Evolutionary conservation across 2,797 vertebrate species (phyloP).

Genomic region (Nannoperca australis): DNA sequence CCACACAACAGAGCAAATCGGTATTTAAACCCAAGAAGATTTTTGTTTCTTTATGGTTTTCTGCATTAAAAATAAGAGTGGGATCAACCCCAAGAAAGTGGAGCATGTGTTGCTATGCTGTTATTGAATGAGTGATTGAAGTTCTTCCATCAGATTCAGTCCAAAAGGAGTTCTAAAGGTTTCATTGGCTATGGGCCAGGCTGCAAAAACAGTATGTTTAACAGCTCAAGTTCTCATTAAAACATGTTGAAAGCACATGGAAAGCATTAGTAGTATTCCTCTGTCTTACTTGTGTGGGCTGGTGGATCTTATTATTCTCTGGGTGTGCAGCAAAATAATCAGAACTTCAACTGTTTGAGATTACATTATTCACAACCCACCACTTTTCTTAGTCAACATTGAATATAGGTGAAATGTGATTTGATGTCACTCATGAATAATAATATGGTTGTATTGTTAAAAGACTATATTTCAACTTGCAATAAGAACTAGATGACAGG

Average conservation of each 20-base stretch:
- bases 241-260: conserved; percentile 47
- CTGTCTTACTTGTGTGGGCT: conserved; percentile 27
- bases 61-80: conserved; percentile 47
- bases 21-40: conserved; percentile 28
- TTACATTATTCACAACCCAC: conserved; percentile 53
- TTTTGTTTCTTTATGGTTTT: conserved; percentile 16
- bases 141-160: conserved; percentile 58
- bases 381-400: conserved; percentile 49
- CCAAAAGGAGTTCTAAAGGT: conserved; percentile 41
- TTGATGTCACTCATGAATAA: conserved; percentile 63
- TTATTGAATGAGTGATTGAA: conserved; percentile 60
- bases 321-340: conserved; percentile 37
- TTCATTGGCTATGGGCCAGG: conserved; percentile 26
- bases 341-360: conserved; percentile 36
- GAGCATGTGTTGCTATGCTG: conserved; percentile 39
- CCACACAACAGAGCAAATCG: conserved; percentile 32
- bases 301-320: conserved; percentile 49
- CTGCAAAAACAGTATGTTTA: conserved; percentile 43
- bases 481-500: conserved; percentile 50
- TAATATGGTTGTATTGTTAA: conserved; percentile 62
- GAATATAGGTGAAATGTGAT: conserved; percentile 58
- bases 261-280: conserved; percentile 33
- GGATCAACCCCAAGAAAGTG: conserved; percentile 41
- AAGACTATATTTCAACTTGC: conserved; percentile 53
- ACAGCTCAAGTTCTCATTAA: conserved; percentile 52